These are phyloP conservation scores for Stigmatopora argus DNA, from an alignment of 2,113 vertebrate species.

Conservation along the genomic window DNA sequence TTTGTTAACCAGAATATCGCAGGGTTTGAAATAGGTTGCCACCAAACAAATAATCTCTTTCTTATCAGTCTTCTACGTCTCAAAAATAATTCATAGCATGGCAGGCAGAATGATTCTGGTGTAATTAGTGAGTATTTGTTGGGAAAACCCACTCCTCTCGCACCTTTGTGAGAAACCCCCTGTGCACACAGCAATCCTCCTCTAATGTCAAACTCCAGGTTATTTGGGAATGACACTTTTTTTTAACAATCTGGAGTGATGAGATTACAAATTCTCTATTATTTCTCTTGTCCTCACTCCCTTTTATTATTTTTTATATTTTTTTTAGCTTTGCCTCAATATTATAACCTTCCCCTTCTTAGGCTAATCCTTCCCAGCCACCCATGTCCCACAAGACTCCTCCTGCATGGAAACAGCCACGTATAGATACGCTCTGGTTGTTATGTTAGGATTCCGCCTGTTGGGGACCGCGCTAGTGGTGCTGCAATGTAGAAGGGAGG, in stretches of 20 bases:
- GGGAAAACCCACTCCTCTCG: not conserved
- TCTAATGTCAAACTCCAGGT: not conserved
- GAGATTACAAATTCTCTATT: not conserved
- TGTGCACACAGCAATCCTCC: not conserved
- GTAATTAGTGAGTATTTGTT: not conserved
- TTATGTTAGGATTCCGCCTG: slow-evolving; percentile 34
- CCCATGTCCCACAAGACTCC: not conserved
- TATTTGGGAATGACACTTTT: not conserved
- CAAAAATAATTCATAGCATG: not conserved
- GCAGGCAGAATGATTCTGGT: not conserved
- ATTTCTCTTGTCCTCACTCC: not conserved
- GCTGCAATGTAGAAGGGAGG: slow-evolving; percentile 20
- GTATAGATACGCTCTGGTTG: slow-evolving; percentile 28
- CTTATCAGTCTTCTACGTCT: not conserved
- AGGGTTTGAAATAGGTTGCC: not conserved
- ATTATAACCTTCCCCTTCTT: not conserved
- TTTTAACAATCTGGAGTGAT: not conserved
- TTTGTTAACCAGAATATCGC: not conserved
- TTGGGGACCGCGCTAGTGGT: slow-evolving; percentile 19
- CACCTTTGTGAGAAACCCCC: not conserved
- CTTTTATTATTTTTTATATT: not conserved
- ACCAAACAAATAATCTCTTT: not conserved
- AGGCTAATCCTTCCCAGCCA: not conserved
- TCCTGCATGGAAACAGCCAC: slow-evolving; percentile 42
- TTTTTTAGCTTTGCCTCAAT: not conserved